These are phyloP conservation scores for Cacatua alba DNA, from an alignment of 2,113 vertebrate species.

Conservation along the genomic window DNA sequence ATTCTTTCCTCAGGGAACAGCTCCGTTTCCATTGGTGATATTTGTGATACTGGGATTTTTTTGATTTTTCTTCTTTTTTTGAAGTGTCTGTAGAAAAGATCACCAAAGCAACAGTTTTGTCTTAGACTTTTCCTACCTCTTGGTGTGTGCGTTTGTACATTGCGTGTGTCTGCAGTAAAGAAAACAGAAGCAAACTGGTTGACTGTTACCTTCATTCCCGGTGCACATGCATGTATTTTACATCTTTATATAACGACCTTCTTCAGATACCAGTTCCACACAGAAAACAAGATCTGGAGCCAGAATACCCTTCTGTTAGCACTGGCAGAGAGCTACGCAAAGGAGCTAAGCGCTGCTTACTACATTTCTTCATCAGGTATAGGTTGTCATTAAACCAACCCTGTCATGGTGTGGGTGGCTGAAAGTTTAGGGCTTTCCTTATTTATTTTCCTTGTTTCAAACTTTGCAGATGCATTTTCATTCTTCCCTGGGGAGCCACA, in stretches of 20 bases:
- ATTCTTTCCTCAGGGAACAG: not conserved
- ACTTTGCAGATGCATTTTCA: not conserved
- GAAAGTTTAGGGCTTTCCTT: constrained; percentile 7
- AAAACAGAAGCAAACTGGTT: not conserved
- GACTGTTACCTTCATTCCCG: not conserved
- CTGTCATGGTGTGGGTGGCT: not conserved
- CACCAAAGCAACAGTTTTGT: not conserved
- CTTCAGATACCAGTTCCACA: not conserved
- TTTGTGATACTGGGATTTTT: too few species aligned
- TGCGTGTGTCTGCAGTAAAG: not conserved
- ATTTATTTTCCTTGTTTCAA: constrained; percentile 15
- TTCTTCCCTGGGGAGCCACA: not conserved
- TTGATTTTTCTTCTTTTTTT: not conserved
- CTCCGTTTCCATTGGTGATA: not conserved
- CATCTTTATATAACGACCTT: not conserved
- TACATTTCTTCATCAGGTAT: not conserved
- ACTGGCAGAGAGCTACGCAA: not conserved
- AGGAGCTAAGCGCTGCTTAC: not conserved
- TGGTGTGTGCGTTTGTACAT: not conserved
- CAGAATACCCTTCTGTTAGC: not conserved
- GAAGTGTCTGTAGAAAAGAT: not conserved
- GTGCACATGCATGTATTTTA: not conserved
- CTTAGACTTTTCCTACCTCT: not conserved
- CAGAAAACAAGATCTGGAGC: not conserved
- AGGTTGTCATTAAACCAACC: not conserved